Conservation (phyloP, 2,888 invertebrate genomes). For the Drosophila greeni region DNA sequence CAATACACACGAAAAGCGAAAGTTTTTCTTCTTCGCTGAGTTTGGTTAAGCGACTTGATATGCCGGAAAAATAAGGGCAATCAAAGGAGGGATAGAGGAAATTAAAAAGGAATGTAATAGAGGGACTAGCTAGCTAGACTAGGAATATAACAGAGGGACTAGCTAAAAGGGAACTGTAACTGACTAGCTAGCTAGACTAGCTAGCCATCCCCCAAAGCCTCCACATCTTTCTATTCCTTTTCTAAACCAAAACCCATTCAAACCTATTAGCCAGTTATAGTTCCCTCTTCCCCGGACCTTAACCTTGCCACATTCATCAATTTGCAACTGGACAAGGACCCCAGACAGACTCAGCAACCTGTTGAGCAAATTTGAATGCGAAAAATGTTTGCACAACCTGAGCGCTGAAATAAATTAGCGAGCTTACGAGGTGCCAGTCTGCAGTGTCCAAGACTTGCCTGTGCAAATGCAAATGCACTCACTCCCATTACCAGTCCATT, state of each 20-base stretch:
- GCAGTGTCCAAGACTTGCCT: constrained; percentile 4
- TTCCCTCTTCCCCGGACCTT: constrained; percentile 5
- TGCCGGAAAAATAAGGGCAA: constrained; percentile 1
- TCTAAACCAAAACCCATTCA: neutral
- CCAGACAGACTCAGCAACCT: constrained; percentile 31
- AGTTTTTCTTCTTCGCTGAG: constrained; percentile 30
- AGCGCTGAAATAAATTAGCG: constrained; percentile 47
- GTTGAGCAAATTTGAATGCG: constrained; percentile 48
- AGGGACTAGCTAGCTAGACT: no score
- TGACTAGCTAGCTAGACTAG: no score
- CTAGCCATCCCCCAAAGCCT: neutral
- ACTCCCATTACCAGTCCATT: constrained; percentile 3
- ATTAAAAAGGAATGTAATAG: neutral
- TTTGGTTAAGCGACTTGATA: constrained; percentile 10
- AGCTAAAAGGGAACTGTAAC: no score
- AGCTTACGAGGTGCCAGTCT: constrained; percentile 28
- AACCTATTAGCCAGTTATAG: neutral
- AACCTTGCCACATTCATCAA: constrained; percentile 40
- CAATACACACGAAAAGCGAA: constrained; percentile 26
- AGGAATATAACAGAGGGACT: no score
- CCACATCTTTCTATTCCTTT: neutral
- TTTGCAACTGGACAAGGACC: constrained; percentile 4
- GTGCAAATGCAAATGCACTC: constrained; percentile 42
- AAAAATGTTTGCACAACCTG: constrained; percentile 56
- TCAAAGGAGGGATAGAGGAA: neutral